Conservation (phyloP, 2,888 invertebrate species). For the Dioctria linearis region DNA sequence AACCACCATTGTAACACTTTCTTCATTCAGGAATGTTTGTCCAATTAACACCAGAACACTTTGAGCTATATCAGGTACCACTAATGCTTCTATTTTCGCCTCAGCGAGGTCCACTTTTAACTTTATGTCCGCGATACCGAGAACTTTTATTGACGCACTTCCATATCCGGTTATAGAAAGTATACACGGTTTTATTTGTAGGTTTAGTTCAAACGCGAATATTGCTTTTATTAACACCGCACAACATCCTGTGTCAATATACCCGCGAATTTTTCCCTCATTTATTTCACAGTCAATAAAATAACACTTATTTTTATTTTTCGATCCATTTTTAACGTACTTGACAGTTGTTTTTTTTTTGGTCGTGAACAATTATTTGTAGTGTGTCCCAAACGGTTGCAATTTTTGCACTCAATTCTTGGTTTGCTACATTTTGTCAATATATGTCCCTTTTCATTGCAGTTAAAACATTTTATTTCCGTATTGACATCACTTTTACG, state of each 20-base stretch:
- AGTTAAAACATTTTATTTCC: not conserved
- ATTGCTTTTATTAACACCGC: not conserved
- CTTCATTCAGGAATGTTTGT: not conserved
- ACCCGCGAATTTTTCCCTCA: not conserved
- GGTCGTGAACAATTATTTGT: not conserved
- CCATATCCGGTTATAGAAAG: not conserved
- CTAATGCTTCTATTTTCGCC: not conserved
- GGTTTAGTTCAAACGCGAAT: not conserved
- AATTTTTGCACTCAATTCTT: not conserved
- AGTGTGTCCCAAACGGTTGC: not conserved
- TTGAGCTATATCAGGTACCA: not conserved
- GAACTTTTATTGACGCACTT: not conserved
- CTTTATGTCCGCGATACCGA: not conserved
- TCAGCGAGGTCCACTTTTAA: conserved; percentile 1
- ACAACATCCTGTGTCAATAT: not conserved
- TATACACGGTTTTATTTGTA: not conserved
- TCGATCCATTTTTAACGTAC: too few species aligned
- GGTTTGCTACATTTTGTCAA: not conserved
- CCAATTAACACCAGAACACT: not conserved
- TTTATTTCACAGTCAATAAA: not conserved
- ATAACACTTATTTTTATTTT: not conserved
- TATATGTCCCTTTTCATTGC: conserved; percentile 1
- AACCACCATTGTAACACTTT: not conserved
- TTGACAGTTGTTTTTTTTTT: too few species aligned
- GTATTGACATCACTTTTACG: too few species aligned